Evolutionary conservation across 2,797 vertebrate genomes (phyloP).

Genomic region (Tragelaphus eurycerus): DNA sequence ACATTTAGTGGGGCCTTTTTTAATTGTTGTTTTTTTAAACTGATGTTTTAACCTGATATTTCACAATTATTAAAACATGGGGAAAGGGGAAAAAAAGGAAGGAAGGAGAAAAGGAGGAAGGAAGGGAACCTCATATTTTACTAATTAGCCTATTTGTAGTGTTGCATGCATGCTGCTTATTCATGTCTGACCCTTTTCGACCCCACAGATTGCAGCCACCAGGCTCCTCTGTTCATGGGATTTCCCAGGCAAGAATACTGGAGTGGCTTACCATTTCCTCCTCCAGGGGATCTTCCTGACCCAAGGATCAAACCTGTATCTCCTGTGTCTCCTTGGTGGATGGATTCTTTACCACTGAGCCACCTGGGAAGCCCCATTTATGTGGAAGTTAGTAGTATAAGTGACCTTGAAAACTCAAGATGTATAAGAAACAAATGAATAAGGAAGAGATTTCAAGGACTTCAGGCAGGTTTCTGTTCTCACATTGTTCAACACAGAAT

Average conservation of each 20-base stretch:
- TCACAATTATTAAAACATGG: not conserved
- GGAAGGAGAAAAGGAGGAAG: not conserved
- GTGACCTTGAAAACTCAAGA: not conserved
- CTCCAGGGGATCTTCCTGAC: not conserved
- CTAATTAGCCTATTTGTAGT: not conserved
- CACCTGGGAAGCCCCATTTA: not conserved
- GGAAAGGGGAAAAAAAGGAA: not conserved
- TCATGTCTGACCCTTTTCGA: not conserved
- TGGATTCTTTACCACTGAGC: not conserved
- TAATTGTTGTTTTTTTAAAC: not conserved
- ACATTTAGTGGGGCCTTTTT: not conserved
- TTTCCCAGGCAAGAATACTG: not conserved
- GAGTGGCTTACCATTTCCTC: not conserved
- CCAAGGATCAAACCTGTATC: not conserved
- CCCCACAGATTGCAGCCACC: not conserved
- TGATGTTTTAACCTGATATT: constrained; percentile 20
- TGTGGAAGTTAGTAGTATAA: not conserved
- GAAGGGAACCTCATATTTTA: not conserved
- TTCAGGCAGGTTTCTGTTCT: not conserved
- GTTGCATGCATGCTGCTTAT: not conserved
- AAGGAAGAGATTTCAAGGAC: not conserved
- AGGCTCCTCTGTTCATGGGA: not conserved
- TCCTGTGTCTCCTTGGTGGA: not conserved
- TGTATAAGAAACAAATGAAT: not conserved
- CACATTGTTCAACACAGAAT: not conserved